A percentile compares a stretch with the other conserved stretches of the same genome.
Evolutionary conservation across 2,113 vertebrate species (phyloP).

Genomic region (Psilopogon haemacephalus): DNA sequence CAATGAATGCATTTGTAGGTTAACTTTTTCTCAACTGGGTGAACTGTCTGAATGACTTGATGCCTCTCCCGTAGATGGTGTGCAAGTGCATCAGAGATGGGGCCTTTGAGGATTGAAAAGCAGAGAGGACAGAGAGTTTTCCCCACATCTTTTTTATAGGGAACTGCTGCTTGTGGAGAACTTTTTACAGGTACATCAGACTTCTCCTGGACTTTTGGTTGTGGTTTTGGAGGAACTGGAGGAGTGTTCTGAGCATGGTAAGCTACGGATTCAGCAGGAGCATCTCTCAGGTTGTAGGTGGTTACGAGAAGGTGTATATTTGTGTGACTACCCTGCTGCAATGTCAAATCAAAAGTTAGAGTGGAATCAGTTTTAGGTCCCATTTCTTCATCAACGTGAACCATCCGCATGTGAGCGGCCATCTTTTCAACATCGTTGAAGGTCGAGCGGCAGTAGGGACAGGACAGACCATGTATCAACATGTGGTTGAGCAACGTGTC

Average conservation of each 20-base stretch:
- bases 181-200: constrained; percentile 80
- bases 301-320: constrained; percentile 97
- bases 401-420: constrained; percentile 94
- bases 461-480: constrained; percentile 96
- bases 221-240: constrained; percentile 81
- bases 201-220: constrained; percentile 83
- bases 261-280: constrained; percentile 92
- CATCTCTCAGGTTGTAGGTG: constrained; percentile 95
- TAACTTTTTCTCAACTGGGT: constrained; percentile 97
- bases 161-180: constrained; percentile 87
- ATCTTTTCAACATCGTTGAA: constrained; percentile 99
- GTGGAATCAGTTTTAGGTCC: constrained; percentile 95
- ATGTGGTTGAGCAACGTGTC: constrained; percentile 97
- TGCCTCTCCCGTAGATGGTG: constrained; percentile 95
- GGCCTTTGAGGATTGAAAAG: constrained; percentile 97
- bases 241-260: constrained; percentile 92
- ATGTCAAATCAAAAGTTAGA: constrained; percentile 93
- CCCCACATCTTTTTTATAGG: constrained; percentile 95
- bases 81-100: constrained; percentile 94
- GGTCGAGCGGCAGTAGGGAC: constrained; percentile 93
- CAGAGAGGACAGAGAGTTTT: constrained; percentile 97
- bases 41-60: constrained; percentile 97
- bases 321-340: constrained; percentile 97
- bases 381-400: constrained; percentile 90
- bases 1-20: constrained; percentile 99